These are phyloP conservation scores for Silurus lanzhouensis DNA, from an alignment of 2,797 vertebrate species.

Conservation along the genomic window DNA sequence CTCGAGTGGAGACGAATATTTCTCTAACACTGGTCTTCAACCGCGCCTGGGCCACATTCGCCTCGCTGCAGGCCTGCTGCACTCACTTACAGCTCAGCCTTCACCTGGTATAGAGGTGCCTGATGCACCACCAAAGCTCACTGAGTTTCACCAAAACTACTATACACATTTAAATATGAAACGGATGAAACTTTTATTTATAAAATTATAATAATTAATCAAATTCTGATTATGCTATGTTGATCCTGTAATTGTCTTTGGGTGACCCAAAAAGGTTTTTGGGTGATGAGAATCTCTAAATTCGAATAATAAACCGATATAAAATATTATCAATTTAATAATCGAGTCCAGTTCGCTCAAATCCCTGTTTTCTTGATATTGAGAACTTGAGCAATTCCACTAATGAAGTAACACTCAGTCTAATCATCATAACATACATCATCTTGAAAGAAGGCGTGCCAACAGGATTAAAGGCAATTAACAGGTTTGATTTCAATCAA, in stretches of 20 bases:
- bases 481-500: neutral
- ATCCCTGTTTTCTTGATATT: neutral
- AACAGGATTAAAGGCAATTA: neutral
- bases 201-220: no score
- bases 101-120: slow-evolving; percentile 19
- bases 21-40: slow-evolving; percentile 84
- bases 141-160: neutral
- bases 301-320: neutral
- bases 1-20: slow-evolving; percentile 87
- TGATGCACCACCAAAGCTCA: neutral
- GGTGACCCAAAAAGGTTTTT: no score
- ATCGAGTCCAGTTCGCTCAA: neutral
- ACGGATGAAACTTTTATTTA: neutral
- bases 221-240: neutral
- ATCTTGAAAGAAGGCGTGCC: neutral
- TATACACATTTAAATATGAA: neutral
- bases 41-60: slow-evolving; percentile 88
- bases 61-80: slow-evolving; percentile 56
- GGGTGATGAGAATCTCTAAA: neutral
- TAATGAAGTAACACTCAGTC: neutral
- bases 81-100: slow-evolving; percentile 32
- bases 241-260: neutral
- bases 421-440: neutral
- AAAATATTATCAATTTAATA: neutral
- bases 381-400: no score